A percentile compares a stretch with the other conserved stretches of the same genome.
Evolutionary conservation across 2,113 vertebrate genomes (phyloP).

Genomic region (Opisthocomus hoazin): DNA sequence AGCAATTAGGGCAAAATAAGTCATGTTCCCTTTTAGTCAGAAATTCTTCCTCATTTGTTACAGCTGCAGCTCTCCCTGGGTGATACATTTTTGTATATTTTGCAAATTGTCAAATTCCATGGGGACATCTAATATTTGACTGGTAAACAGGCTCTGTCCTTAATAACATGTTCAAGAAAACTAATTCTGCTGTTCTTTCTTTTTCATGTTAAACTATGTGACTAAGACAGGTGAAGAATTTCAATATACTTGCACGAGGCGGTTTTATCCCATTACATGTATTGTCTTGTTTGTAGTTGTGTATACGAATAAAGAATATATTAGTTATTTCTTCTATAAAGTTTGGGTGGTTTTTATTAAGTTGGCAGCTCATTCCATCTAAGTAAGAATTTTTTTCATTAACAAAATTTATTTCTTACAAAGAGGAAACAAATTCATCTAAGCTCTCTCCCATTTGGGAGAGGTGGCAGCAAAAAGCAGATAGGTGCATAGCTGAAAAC

Average conservation of each 20-base stretch:
- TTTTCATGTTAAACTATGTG: not conserved
- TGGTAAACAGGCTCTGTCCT: not conserved
- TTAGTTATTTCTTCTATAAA: not conserved
- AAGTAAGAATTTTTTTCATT: not conserved
- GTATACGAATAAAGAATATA: slow-evolving; percentile 2
- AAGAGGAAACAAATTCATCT: not conserved
- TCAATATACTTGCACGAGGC: not conserved
- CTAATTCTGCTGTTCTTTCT: not conserved
- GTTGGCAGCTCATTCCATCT: not conserved
- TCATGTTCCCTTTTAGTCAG: not conserved
- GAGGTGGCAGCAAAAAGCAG: not conserved
- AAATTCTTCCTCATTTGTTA: not conserved
- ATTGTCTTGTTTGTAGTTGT: not conserved
- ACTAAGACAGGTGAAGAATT: not conserved
- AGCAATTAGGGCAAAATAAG: not conserved
- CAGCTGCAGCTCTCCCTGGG: not conserved
- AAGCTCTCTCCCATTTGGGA: not conserved
- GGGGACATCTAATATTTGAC: not conserved
- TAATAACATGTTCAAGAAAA: not conserved
- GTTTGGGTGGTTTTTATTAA: not conserved
- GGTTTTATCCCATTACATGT: not conserved
- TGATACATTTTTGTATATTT: not conserved
- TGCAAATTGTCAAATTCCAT: not conserved
- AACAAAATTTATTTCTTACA: not conserved
- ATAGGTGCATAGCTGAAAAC: not conserved